phyloP scores from a whole-genome alignment of 2,888 invertebrate genomes.

The Mythimna lalbum region DNA sequence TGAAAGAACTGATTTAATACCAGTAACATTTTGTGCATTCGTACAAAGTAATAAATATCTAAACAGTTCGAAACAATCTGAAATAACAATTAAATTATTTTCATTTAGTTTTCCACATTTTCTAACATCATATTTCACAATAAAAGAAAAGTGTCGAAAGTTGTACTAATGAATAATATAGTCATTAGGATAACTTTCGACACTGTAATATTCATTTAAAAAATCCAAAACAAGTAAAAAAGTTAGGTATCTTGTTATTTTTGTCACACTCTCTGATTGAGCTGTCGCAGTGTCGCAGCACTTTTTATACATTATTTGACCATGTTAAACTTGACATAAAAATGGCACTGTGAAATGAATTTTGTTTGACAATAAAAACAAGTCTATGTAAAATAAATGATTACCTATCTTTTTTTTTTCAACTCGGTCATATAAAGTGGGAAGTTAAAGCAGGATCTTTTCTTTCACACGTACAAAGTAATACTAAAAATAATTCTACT shows the following conservation, averaged over 20 bases:
- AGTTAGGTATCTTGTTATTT: slow-evolving; percentile 18
- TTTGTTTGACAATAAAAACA: slow-evolving; percentile 59
- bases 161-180: slow-evolving; percentile 3
- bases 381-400: slow-evolving; percentile 12
- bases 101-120: slow-evolving; percentile 4
- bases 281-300: slow-evolving; percentile 25
- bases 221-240: slow-evolving; percentile 43
- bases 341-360: slow-evolving; percentile 55
- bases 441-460: not conserved
- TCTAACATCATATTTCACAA: slow-evolving; percentile 23
- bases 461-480: slow-evolving; percentile 12
- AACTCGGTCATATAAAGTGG: not conserved
- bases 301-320: slow-evolving; percentile 60
- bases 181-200: slow-evolving; percentile 20
- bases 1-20: slow-evolving; percentile 13
- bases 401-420: slow-evolving; percentile 3
- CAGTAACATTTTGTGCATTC: slow-evolving; percentile 44
- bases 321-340: slow-evolving; percentile 57
- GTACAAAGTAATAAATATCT: slow-evolving; percentile 20
- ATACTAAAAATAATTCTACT: slow-evolving; percentile 23
- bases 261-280: slow-evolving; percentile 28
- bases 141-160: slow-evolving; percentile 9
- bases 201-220: slow-evolving; percentile 28
- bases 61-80: slow-evolving; percentile 20
- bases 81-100: slow-evolving; percentile 26